A percentile compares a stretch with the other conserved stretches of the same genome.
Conservation (phyloP, 2,797 vertebrate genomes). For the Clarias platycephalus region DNA sequence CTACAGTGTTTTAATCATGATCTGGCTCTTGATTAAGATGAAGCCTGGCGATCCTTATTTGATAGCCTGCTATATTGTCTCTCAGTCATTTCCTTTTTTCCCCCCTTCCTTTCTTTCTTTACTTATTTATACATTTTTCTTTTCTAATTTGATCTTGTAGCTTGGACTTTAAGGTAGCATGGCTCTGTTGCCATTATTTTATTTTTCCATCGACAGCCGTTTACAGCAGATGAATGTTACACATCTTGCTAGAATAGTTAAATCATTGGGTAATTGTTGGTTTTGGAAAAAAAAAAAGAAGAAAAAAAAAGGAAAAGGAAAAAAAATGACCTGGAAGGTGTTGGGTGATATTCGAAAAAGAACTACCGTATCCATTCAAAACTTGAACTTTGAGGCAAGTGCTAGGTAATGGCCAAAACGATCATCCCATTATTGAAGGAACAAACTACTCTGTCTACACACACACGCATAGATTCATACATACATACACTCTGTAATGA, state of each 20-base stretch:
- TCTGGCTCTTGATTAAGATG: slow-evolving; percentile 68
- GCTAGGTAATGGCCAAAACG: slow-evolving; percentile 66
- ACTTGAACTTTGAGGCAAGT: slow-evolving; percentile 71
- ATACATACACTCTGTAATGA: background rate
- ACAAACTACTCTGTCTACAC: slow-evolving; percentile 34
- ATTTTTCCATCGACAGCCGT: slow-evolving; percentile 78
- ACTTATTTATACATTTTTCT: background rate
- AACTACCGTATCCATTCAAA: slow-evolving; percentile 67
- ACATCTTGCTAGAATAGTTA: slow-evolving; percentile 86
- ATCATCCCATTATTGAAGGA: slow-evolving; percentile 58
- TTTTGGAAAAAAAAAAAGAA: slow-evolving; percentile 60
- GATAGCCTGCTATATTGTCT: slow-evolving; percentile 53
- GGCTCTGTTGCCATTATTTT: slow-evolving; percentile 83
- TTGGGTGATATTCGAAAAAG: slow-evolving; percentile 70
- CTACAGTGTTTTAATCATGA: background rate
- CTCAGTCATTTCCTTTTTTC: slow-evolving; percentile 60
- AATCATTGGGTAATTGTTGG: slow-evolving; percentile 84
- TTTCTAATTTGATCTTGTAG: slow-evolving; percentile 80
- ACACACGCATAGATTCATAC: background rate
- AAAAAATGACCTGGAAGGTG: slow-evolving; percentile 88
- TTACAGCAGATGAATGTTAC: slow-evolving; percentile 84
- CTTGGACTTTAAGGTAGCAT: slow-evolving; percentile 96
- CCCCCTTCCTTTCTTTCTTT: background rate
- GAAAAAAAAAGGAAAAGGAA: slow-evolving; percentile 40
- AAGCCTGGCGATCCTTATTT: slow-evolving; percentile 70